Conservation (phyloP, 2,797 vertebrate species). For the Heteromormyrus szaboi region DNA sequence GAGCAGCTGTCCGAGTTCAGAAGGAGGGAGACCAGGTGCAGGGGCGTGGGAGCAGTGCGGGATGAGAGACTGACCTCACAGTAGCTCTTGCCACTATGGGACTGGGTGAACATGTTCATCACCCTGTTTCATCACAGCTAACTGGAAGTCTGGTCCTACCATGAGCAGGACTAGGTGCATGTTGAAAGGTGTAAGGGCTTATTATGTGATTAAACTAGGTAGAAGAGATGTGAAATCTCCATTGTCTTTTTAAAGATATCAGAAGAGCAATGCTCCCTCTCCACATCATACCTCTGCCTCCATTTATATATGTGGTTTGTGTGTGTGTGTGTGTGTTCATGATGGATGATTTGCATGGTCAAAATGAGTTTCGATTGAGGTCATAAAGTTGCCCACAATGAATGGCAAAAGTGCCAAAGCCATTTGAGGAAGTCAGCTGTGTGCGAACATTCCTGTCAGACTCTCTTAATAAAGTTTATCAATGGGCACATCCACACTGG, state of each 20-base stretch:
- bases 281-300: neutral
- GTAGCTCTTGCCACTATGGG: neutral
- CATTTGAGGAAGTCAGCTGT: constrained; percentile 49
- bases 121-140: neutral
- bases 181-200: neutral
- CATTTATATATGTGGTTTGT: neutral
- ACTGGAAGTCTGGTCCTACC: neutral
- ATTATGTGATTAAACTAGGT: neutral
- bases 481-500: constrained; percentile 31
- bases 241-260: neutral
- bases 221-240: neutral
- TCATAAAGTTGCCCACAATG: neutral
- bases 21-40: neutral
- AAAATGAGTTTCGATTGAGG: neutral
- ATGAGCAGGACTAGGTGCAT: neutral
- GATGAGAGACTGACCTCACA: neutral
- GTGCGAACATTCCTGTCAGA: constrained; percentile 41
- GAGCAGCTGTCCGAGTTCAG: neutral
- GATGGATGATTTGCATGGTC: neutral
- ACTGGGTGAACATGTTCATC: neutral
- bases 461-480: constrained; percentile 52
- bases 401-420: neutral
- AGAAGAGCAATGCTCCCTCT: neutral
- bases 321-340: neutral
- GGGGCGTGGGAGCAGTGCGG: neutral